Percentiles rank a stretch among this genome's conserved stretches.
phyloP scores from a whole-genome alignment of 2,113 vertebrate genomes.

The Phalacrocorax carbo region DNA sequence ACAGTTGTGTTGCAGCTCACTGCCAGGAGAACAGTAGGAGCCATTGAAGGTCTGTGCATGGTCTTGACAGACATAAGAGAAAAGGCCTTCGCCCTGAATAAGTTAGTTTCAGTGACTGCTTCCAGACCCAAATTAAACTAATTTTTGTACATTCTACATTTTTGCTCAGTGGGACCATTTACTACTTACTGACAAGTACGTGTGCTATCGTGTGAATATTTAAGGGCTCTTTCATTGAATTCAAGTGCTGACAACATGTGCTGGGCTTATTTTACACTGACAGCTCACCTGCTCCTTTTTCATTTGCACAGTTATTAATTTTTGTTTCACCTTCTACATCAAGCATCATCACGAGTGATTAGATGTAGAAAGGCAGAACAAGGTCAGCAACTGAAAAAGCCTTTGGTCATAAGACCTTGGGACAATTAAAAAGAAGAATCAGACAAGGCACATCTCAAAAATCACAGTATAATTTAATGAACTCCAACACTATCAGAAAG shows the following conservation, averaged over 20 bases:
- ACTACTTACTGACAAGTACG: accelerated
- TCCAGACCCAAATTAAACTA: neutral
- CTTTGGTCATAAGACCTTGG: neutral
- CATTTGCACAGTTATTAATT: neutral
- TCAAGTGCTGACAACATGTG: accelerated
- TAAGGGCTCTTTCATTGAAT: neutral
- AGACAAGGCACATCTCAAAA: neutral
- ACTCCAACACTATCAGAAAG: neutral
- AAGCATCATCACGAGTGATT: neutral
- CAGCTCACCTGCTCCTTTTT: neutral
- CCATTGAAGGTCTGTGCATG: neutral
- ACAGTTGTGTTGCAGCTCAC: neutral
- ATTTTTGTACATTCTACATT: neutral
- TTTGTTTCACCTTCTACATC: neutral
- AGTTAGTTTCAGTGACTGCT: neutral
- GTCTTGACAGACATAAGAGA: neutral
- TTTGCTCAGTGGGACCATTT: neutral
- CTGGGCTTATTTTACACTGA: neutral
- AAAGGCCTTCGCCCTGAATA: neutral
- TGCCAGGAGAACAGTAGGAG: neutral
- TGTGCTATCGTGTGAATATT: accelerated
- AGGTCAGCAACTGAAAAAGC: neutral
- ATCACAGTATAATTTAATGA: neutral
- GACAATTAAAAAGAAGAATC: neutral
- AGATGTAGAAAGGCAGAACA: neutral